Conservation (phyloP, 2,888 invertebrate genomes). For the Aleiodes testaceus region DNA sequence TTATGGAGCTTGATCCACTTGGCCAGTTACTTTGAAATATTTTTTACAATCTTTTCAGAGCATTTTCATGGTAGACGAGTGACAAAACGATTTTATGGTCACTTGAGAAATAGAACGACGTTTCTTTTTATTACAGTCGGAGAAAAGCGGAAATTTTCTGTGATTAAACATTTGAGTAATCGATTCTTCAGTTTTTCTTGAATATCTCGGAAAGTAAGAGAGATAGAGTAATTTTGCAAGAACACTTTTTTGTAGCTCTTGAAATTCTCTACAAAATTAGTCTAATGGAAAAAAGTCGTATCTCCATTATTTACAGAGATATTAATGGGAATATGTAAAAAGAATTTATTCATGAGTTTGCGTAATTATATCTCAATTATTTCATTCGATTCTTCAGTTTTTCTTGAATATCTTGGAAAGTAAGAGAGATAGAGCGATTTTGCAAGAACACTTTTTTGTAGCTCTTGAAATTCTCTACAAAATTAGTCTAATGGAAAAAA, state of each 20-base stretch:
- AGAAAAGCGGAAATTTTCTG: neutral
- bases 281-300: no score
- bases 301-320: no score
- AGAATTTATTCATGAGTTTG: neutral
- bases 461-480: no score
- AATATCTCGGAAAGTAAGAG: no score
- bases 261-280: no score
- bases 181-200: neutral
- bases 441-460: no score
- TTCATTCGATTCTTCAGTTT: neutral
- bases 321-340: neutral
- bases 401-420: no score
- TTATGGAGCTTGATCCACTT: conserved; percentile 19
- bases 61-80: conserved; percentile 27
- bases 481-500: no score
- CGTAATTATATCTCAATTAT: conserved; percentile 28
- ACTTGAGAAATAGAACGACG: conserved; percentile 9
- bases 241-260: no score
- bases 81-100: conserved; percentile 19
- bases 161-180: neutral
- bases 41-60: conserved; percentile 24
- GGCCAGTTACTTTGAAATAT: neutral
- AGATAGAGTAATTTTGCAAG: no score
- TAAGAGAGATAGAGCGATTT: no score
- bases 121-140: neutral